A percentile compares a stretch with the other conserved stretches of the same genome.
phyloP scores from a whole-genome alignment of 2,888 invertebrate species.

The Hartigia nigra region DNA sequence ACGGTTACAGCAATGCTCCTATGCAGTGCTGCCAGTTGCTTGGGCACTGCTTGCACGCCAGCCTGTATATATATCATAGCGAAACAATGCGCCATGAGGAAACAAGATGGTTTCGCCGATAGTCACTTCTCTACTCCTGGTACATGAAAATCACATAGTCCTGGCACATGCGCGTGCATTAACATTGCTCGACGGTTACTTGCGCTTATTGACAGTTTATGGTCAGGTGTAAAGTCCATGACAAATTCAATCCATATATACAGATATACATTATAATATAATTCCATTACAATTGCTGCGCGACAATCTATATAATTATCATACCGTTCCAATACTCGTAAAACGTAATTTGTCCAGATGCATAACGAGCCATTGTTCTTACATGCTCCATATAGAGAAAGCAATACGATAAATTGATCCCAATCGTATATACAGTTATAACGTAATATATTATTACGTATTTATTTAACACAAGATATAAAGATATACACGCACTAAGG shows the following conservation, averaged over 20 bases:
- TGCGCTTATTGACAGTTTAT: background rate
- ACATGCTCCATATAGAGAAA: background rate
- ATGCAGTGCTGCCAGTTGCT: background rate
- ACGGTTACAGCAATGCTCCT: background rate
- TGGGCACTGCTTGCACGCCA: background rate
- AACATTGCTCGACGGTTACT: background rate
- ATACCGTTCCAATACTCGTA: background rate
- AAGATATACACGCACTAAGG: background rate
- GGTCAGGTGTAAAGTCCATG: background rate
- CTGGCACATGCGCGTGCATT: background rate
- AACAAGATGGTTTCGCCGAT: conserved; percentile 34
- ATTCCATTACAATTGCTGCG: background rate
- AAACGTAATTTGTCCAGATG: background rate
- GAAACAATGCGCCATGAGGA: conserved; percentile 38
- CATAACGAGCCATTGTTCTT: background rate
- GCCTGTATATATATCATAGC: background rate
- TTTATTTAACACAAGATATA: background rate
- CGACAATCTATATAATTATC: background rate
- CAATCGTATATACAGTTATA: background rate
- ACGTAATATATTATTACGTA: background rate
- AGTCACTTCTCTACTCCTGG: conserved; percentile 5
- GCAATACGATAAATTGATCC: background rate
- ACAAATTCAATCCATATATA: background rate
- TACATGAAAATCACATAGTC: background rate
- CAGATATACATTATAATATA: background rate